Percentiles rank a stretch among this genome's conserved stretches.
Evolutionary conservation across 2,888 invertebrate genomes (phyloP).

Genomic region (Gastracanthus pulcherrimus): DNA sequence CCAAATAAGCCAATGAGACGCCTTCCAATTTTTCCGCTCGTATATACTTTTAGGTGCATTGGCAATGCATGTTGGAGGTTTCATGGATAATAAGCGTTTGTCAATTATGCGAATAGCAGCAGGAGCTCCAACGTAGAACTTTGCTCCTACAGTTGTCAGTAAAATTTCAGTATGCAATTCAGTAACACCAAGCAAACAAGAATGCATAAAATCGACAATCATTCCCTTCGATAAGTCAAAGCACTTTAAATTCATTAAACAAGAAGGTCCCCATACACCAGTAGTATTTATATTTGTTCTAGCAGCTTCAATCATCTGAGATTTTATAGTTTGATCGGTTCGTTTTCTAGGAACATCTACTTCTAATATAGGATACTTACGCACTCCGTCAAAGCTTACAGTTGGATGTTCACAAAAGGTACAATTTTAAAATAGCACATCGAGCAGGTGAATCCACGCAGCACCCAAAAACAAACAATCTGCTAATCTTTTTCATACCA

Average conservation of each 20-base stretch:
- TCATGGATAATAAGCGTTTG: too few relatives aligned
- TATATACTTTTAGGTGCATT: too few relatives aligned
- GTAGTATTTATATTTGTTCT: too few relatives aligned
- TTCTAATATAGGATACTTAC: conserved; percentile 40
- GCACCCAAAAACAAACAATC: neutral
- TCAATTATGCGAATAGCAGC: too few relatives aligned
- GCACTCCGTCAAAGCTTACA: neutral
- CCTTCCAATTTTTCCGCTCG: too few relatives aligned
- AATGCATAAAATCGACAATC: conserved; percentile 53
- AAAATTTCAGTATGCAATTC: conserved; percentile 35
- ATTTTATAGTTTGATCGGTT: too few relatives aligned
- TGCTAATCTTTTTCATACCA: conserved; percentile 2
- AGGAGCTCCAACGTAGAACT: neutral
- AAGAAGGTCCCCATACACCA: neutral
- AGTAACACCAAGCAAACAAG: neutral
- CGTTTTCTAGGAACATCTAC: too few relatives aligned
- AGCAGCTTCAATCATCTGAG: too few relatives aligned
- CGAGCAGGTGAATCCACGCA: conserved; percentile 51
- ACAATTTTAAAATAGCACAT: conserved; percentile 50
- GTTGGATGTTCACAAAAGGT: conserved; percentile 52
- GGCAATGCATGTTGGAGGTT: too few relatives aligned
- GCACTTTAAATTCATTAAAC: conserved; percentile 17
- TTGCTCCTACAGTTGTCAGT: conserved; percentile 24
- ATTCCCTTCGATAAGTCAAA: conserved; percentile 52
- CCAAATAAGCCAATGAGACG: too few relatives aligned